Base-by-base conservation (phyloP, 2,113 vertebrate species). In the Nothobranchius furzeri region DNA sequence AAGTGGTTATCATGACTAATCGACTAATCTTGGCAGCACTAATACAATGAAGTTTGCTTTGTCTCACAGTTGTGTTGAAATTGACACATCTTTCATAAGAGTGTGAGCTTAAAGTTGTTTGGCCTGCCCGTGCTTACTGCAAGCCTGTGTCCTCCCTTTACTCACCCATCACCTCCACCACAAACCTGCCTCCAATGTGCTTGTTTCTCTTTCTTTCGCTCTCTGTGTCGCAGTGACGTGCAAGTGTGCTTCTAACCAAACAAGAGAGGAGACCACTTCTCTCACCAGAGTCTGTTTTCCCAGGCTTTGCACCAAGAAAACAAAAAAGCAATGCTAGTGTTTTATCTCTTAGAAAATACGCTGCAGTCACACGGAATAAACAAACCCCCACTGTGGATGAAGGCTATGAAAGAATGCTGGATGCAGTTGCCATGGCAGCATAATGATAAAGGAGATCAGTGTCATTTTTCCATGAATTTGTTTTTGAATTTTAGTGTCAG, bases 291-390 rank as follows among this genome's bases (percentile, higher is more conserved):
- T 73, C 54, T 71, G 81, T 72, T 67, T 62, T 75, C 57, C 53
- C 63, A 20, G 59, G 55, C 45, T 57, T 56, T 54, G 64, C 63
- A 61, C 3, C 36, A 53, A 54, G 51, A 60, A 68, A 73, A 75
- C 60, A 67, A 63, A 73, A 78, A 85, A 86, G 65, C 84, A 86
- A 87, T 70, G 84, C 81, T 61, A 64, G 46, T 37, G 48, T 58
- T 50, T 30, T 14, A 17, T 48, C 54, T 37, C 43, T 6, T 40
- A 20, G n/a, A 62, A 49, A 51, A 61, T 25, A 47, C 9, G 7
- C 15, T n/a, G 12, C 46, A 20, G 9, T 36, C 48, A 46, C 53
- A 20, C 24, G 40, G 48, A 49, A 25, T 10, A 48, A 48, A 49
- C 9, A 3, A 45, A 46, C 52, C 69, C 15, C n/a, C 24, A 3